A percentile compares a stretch with the other conserved stretches of the same genome.
phyloP scores from a whole-genome alignment of 2,797 vertebrate genomes.

The Poeciliopsis turneri region DNA sequence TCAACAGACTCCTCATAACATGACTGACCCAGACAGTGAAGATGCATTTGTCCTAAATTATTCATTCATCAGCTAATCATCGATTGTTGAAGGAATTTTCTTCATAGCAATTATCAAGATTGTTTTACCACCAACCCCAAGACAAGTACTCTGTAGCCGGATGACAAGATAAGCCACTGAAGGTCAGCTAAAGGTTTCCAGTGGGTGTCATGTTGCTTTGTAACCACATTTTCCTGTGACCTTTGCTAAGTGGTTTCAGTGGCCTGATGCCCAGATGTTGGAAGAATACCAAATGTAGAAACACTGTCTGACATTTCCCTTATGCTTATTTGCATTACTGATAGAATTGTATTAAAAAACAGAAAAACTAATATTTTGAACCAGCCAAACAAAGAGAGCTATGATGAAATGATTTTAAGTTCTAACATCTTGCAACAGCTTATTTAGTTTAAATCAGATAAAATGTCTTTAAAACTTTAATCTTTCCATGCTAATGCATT shows the following conservation, averaged over 20 bases:
- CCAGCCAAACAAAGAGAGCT: background rate
- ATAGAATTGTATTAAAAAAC: background rate
- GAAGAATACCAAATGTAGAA: conserved; percentile 25
- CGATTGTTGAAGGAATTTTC: conserved; percentile 15
- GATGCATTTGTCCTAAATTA: conserved; percentile 13
- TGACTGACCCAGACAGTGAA: conserved; percentile 9
- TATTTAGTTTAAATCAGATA: background rate
- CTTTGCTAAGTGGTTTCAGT: conserved; percentile 32
- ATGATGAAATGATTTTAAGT: background rate
- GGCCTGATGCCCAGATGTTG: conserved; percentile 28
- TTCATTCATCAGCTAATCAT: conserved; percentile 21
- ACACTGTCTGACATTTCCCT: conserved; percentile 8
- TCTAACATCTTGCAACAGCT: background rate
- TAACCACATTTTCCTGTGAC: conserved; percentile 40
- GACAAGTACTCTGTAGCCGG: conserved; percentile 8
- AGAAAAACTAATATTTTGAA: background rate
- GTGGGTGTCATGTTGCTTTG: conserved; percentile 25
- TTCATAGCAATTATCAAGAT: conserved; percentile 4
- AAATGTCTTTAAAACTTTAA: background rate
- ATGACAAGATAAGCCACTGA: conserved; percentile 34
- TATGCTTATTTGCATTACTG: conserved; percentile 1
- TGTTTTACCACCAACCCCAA: conserved; percentile 21
- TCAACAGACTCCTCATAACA: background rate
- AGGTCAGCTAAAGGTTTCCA: conserved; percentile 28
- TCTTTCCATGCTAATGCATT: background rate